Percentiles rank a stretch among this genome's conserved stretches.
Conservation (phyloP, 35 echinoderm and acorn worm species). For the Ophioderma brevispina region DNA sequence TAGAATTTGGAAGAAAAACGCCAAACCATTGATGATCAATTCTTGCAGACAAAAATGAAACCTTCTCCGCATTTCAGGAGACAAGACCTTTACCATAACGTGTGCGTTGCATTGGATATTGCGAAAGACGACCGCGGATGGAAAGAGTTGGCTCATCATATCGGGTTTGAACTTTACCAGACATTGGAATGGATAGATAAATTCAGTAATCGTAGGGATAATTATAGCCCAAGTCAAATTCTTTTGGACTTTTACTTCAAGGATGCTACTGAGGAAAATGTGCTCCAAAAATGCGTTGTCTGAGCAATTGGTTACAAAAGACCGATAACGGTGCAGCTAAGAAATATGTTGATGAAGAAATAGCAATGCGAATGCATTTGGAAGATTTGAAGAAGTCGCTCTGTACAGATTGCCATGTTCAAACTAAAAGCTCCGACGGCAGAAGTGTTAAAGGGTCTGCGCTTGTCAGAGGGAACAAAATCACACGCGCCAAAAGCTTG, state of each 20-base stretch:
- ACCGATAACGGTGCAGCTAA: background rate
- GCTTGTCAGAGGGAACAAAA: too few relatives aligned
- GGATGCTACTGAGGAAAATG: background rate
- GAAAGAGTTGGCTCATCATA: background rate
- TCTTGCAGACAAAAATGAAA: background rate
- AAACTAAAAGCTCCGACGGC: too few relatives aligned
- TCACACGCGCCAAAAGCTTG: too few relatives aligned
- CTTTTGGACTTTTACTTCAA: background rate
- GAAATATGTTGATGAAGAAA: conserved; percentile 2
- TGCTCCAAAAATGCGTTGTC: background rate
- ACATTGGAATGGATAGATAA: background rate
- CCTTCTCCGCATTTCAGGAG: background rate
- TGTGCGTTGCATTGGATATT: background rate
- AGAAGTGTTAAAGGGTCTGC: too few relatives aligned
- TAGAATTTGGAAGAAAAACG: background rate
- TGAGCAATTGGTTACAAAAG: background rate
- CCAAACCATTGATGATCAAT: background rate
- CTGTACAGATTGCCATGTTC: too few relatives aligned
- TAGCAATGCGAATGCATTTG: background rate
- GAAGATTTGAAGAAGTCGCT: background rate
- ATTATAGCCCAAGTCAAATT: background rate
- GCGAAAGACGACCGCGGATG: background rate
- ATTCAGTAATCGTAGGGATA: background rate
- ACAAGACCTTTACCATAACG: background rate
- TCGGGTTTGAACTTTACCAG: background rate